phyloP scores from a whole-genome alignment of 2,888 invertebrate species.

The Heteromyza rotundicornis region DNA sequence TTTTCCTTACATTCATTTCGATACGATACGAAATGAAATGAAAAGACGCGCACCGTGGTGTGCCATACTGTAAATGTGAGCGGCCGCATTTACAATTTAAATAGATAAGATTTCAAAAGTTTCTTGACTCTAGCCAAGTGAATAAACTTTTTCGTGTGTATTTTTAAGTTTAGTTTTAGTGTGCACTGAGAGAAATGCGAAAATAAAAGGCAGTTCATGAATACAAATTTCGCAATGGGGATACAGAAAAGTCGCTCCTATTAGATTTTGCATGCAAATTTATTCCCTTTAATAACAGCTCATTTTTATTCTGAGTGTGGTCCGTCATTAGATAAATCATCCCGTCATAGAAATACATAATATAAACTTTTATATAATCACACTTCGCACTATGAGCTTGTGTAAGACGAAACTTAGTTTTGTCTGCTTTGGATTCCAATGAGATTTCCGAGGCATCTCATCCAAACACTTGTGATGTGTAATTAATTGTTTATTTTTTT shows the following conservation, averaged over 20 bases:
- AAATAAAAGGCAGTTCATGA: too few relatives aligned
- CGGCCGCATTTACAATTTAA: conserved; percentile 4
- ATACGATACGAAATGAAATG: background rate
- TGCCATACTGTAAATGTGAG: too few relatives aligned
- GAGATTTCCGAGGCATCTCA: too few relatives aligned
- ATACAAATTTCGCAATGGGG: too few relatives aligned
- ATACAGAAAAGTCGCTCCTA: too few relatives aligned
- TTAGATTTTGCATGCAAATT: too few relatives aligned
- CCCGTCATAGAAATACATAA: background rate
- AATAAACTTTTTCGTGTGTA: background rate
- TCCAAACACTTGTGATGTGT: too few relatives aligned
- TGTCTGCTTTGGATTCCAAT: background rate
- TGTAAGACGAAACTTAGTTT: background rate
- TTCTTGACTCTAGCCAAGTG: background rate
- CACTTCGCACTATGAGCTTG: background rate
- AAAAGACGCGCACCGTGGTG: too few relatives aligned
- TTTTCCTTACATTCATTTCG: background rate
- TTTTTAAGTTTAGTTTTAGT: background rate
- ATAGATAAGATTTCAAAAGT: background rate
- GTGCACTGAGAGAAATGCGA: too few relatives aligned
- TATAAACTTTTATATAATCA: background rate
- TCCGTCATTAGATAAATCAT: background rate
- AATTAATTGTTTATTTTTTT: too few relatives aligned
- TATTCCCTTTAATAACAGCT: too few relatives aligned
- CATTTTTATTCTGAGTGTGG: too few relatives aligned